Evolutionary conservation across 2,888 invertebrate species (phyloP).

Genomic region (Drosophila putrida): DNA sequence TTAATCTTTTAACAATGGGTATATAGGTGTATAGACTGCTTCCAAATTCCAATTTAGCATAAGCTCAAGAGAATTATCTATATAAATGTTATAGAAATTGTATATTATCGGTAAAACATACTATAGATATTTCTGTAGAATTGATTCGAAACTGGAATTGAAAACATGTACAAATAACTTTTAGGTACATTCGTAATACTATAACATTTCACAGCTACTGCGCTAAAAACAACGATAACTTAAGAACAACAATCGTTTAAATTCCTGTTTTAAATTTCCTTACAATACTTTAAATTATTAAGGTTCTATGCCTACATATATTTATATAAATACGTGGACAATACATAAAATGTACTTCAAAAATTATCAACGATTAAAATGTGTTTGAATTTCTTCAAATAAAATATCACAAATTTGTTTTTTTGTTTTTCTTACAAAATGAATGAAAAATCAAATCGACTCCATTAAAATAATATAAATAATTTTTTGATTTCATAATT

Average conservation of each 20-base stretch:
- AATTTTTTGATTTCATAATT: slow-evolving; percentile 30
- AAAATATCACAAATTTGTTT: slow-evolving; percentile 76
- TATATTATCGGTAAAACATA: background rate
- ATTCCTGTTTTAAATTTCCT: slow-evolving; percentile 61
- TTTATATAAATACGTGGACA: slow-evolving; percentile 24
- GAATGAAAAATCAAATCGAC: slow-evolving; percentile 19
- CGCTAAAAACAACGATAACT: slow-evolving; percentile 69
- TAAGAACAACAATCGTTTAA: slow-evolving; percentile 63
- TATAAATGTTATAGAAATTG: no score
- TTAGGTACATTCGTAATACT: slow-evolving; percentile 51
- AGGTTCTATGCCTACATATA: slow-evolving; percentile 32
- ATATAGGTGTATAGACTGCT: slow-evolving; percentile 1
- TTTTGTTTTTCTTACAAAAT: slow-evolving; percentile 36
- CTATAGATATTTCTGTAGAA: background rate
- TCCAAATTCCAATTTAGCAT: background rate
- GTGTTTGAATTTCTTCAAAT: slow-evolving; percentile 58
- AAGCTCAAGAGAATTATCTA: background rate
- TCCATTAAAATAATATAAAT: background rate
- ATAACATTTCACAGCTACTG: slow-evolving; percentile 72
- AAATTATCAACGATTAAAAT: slow-evolving; percentile 57
- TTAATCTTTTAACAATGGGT: slow-evolving; percentile 33
- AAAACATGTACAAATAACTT: background rate
- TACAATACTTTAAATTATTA: slow-evolving; percentile 30
- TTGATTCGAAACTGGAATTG: background rate
- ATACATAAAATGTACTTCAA: slow-evolving; percentile 32